These are phyloP conservation scores for Ceratina calcarata DNA, from an alignment of 1,140 invertebrate genomes.

Conservation along the genomic window DNA sequence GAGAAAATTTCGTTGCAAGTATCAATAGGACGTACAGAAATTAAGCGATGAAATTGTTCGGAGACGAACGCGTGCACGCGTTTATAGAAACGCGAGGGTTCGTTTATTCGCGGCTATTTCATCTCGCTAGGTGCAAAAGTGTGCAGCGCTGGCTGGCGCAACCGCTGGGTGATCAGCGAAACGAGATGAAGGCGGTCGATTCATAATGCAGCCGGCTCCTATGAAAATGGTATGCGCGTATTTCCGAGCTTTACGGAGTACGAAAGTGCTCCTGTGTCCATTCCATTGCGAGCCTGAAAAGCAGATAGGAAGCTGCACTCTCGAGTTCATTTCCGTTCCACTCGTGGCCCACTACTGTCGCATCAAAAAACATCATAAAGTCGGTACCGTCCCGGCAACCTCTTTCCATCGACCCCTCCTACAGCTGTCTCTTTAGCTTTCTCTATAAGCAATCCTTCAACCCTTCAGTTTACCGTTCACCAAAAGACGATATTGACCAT, in stretches of 20 bases:
- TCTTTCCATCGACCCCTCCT: constrained; percentile 14
- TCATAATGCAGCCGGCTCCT: constrained; percentile 53
- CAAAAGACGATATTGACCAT: too few relatives aligned
- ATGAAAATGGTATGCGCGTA: constrained; percentile 56
- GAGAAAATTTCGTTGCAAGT: too few relatives aligned
- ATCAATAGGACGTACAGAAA: neutral
- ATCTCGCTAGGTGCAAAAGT: constrained; percentile 28
- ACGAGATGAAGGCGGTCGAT: constrained; percentile 54
- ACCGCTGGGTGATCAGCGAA: constrained; percentile 40
- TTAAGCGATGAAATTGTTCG: constrained; percentile 1
- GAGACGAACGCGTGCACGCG: too few relatives aligned
- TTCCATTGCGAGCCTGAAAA: constrained; percentile 61
- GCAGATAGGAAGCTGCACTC: constrained; percentile 63
- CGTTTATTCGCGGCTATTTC: constrained; percentile 34
- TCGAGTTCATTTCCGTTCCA: constrained; percentile 65
- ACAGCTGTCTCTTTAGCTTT: neutral
- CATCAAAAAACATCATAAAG: constrained; percentile 71
- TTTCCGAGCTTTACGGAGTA: constrained; percentile 51
- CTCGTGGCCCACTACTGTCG: constrained; percentile 52
- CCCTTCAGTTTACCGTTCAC: too few relatives aligned
- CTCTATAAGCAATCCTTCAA: constrained; percentile 17
- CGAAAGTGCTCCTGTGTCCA: constrained; percentile 58
- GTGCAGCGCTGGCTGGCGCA: constrained; percentile 12
- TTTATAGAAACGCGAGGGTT: neutral
- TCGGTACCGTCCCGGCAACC: constrained; percentile 41